These are phyloP conservation scores for Rhegmatorhina hoffmannsi DNA, from an alignment of 2,113 vertebrate species.

Conservation along the genomic window DNA sequence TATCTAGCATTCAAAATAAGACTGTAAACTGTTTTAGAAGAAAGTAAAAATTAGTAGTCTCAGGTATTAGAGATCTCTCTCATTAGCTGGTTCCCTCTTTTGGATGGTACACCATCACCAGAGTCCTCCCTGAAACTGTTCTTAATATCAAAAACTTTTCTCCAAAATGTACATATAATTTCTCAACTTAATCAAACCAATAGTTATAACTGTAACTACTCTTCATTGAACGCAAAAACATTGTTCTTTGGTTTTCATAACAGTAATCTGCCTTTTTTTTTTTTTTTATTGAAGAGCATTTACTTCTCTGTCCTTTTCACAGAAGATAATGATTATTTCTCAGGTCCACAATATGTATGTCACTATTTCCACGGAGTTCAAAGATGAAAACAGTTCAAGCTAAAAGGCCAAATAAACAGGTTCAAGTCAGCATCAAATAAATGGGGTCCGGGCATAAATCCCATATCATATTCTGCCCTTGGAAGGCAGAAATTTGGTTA, in stretches of 20 bases:
- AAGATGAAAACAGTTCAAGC: neutral
- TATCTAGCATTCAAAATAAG: neutral
- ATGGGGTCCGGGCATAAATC: neutral
- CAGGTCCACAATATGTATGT: neutral
- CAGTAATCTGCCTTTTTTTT: neutral
- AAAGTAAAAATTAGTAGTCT: neutral
- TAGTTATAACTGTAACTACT: neutral
- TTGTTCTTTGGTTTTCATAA: neutral
- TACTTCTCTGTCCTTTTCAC: neutral
- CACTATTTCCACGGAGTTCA: neutral
- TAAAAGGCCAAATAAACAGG: neutral
- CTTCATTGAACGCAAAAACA: neutral
- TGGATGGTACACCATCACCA: accelerated
- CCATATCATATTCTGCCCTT: neutral
- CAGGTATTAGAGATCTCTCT: neutral
- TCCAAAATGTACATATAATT: neutral
- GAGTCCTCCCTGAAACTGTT: neutral
- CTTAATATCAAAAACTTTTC: neutral
- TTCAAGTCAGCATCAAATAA: neutral
- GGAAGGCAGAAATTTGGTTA: neutral
- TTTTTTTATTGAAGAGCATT: neutral
- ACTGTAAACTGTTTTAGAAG: neutral
- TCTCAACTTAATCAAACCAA: neutral
- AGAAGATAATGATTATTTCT: neutral
- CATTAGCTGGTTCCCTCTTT: neutral